A percentile compares a stretch with the other conserved stretches of the same genome.
Conservation (phyloP, 1,140 invertebrate genomes). For the Drosophila varians region DNA sequence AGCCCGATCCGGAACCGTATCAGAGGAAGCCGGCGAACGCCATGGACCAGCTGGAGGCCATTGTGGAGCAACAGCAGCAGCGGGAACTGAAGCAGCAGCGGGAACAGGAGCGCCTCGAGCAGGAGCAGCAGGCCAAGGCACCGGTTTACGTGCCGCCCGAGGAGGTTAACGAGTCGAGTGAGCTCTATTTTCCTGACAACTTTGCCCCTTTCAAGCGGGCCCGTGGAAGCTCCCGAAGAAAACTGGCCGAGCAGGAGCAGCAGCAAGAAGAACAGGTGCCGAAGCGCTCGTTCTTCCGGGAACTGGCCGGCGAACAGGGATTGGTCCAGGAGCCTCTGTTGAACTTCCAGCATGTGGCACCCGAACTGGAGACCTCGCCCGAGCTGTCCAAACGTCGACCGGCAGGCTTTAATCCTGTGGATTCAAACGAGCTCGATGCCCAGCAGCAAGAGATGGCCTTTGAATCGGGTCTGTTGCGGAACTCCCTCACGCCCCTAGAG, state of each 20-base stretch:
- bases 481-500: conserved; percentile 74
- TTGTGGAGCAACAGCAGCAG: conserved; percentile 70
- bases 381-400: conserved; percentile 63
- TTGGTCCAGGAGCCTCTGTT: conserved; percentile 49
- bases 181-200: conserved; percentile 77
- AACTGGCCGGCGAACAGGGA: conserved; percentile 70
- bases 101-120: conserved; percentile 24
- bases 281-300: conserved; percentile 73
- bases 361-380: conserved; percentile 15
- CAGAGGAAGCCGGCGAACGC: conserved; percentile 66
- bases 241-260: not conserved
- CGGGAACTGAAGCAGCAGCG: conserved; percentile 34
- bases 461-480: conserved; percentile 61
- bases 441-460: conserved; percentile 62
- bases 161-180: conserved; percentile 75
- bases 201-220: conserved; percentile 65
- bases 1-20: conserved; percentile 78
- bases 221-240: conserved; percentile 12
- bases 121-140: conserved; percentile 38
- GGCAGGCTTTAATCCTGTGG: conserved; percentile 19
- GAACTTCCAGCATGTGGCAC: conserved; percentile 7
- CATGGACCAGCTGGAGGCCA: conserved; percentile 72
- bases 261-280: conserved; percentile 1
- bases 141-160: conserved; percentile 66
- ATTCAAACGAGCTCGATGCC: conserved; percentile 19